Evolutionary conservation across 2,113 vertebrate species (phyloP), one percentile per base, ranked within the genome.

Genomic region (Centropristis striata): DNA sequence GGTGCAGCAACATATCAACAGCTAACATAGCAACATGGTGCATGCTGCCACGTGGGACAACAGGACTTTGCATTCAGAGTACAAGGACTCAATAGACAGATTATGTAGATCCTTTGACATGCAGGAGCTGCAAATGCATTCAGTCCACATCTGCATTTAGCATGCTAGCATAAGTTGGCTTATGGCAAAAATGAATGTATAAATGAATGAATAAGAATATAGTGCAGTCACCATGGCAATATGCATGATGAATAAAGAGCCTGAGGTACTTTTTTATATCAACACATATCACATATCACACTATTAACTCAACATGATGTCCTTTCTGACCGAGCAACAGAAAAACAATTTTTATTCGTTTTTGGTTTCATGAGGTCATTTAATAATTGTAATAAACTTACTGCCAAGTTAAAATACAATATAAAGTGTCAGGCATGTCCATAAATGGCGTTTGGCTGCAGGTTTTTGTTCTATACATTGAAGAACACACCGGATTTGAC

Each of bases 31-130:
- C 18, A 5, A 39, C 41, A 14, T n/a, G 7, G 9, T 42, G 39
- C 25, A 18, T 15, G 9, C 51, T 25, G 41, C 58, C 25, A 21
- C 55, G 55, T 4, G 8, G 60, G 42, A 72, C 20, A 69, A 16
- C 51, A 27, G 65, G 49, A 64, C 61, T 61, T 71, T 18, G 51
- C 51, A 55, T 58, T 15, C 8, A 50, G 44, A 75, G 53, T 46
- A 65, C 7, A 8, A 27, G 60, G 9, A 80, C 67, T 81, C 63
- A 71, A 60, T 25, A 13, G 50, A 66, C 15, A 73, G 81, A 86
- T 87, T 84, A 86, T 82, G 50, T 49, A 68, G 67, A 75, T 76
- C 55, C 54, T 72, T 61, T 58, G 9, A 72, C 53, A 61, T 78
- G 21, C 32, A 85, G 28, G 23, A 55, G 65, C 44, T 51, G n/a